Evolutionary conservation across 2,888 invertebrate genomes (phyloP).

Genomic region (Epirrhoe tristata): DNA sequence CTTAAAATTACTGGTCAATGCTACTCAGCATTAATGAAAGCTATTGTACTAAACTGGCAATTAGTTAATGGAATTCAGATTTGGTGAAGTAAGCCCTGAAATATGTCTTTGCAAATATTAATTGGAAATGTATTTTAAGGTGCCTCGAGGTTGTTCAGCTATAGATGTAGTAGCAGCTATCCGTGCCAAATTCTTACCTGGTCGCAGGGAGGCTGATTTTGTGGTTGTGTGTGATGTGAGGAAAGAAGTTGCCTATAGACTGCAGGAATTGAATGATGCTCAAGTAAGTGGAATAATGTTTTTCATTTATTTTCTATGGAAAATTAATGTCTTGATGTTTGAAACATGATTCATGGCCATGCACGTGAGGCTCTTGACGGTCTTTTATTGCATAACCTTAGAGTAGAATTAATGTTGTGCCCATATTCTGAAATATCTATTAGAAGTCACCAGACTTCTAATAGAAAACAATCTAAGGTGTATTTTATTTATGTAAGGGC

Average conservation of each 20-base stretch:
- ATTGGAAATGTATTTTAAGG: slow-evolving; percentile 69
- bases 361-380: no score
- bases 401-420: no score
- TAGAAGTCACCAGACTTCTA: no score
- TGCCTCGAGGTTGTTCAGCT: slow-evolving; percentile 93
- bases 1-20: no score
- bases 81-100: neutral
- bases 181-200: slow-evolving; percentile 90
- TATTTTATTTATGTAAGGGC: neutral
- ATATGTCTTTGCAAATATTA: neutral
- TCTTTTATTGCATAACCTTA: no score
- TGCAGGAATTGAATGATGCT: slow-evolving; percentile 93
- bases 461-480: neutral
- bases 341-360: no score
- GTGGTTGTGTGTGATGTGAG: slow-evolving; percentile 95
- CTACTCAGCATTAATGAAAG: no score
- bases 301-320: neutral
- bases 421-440: no score
- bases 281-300: slow-evolving; percentile 85
- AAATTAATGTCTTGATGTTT: no score
- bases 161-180: slow-evolving; percentile 91
- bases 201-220: slow-evolving; percentile 94
- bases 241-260: slow-evolving; percentile 90
- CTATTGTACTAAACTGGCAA: no score
- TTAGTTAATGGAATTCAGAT: neutral